Evolutionary conservation across 2,113 vertebrate species (phyloP).

Genomic region (Ophthalmolycus amberensis): DNA sequence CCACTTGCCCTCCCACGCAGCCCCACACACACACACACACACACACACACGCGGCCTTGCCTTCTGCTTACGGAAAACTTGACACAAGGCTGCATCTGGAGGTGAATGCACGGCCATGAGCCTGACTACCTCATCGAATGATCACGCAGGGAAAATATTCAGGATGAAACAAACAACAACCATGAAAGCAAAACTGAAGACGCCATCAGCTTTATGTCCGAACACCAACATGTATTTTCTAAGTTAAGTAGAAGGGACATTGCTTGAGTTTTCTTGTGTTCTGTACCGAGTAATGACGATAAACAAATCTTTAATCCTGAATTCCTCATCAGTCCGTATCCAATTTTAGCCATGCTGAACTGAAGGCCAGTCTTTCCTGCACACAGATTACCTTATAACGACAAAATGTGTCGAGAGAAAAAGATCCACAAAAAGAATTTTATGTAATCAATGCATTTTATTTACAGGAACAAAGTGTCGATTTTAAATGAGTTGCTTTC

Average conservation of each 20-base stretch:
- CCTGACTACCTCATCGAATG: conserved; percentile 37
- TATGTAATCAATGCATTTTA: neutral
- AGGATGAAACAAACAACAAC: neutral
- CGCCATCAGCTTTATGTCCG: neutral
- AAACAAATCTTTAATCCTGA: neutral
- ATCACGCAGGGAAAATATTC: conserved; percentile 52
- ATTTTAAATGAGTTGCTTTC: neutral
- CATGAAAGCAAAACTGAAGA: neutral
- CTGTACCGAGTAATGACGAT: neutral
- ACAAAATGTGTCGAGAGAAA: neutral
- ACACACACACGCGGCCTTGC: conserved; percentile 16
- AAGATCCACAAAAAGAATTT: neutral
- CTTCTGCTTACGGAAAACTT: conserved; percentile 62
- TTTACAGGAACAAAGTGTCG: neutral
- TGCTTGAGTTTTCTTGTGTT: neutral
- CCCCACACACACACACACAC: conserved; percentile 9
- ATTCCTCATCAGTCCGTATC: neutral
- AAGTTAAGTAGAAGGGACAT: neutral
- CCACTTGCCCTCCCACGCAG: conserved; percentile 35
- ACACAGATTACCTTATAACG: neutral
- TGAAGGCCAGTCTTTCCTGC: neutral
- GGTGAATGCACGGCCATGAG: conserved; percentile 32
- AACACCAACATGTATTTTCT: too few species aligned
- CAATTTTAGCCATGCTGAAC: neutral
- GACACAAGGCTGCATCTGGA: conserved; percentile 59